These are phyloP conservation scores for Nomada goodeniana DNA, from an alignment of 2,888 invertebrate species.

Conservation along the genomic window DNA sequence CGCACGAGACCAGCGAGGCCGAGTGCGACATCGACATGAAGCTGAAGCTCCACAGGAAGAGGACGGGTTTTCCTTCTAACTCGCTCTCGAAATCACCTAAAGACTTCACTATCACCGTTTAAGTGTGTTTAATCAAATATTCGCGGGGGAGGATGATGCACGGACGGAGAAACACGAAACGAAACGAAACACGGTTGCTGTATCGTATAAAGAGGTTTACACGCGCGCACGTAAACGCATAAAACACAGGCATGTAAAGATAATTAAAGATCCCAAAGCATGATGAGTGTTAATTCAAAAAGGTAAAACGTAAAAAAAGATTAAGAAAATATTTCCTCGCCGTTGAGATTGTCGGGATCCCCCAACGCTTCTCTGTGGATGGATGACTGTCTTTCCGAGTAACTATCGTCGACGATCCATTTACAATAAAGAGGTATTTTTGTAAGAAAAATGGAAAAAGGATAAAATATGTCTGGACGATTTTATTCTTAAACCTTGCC, in stretches of 20 bases:
- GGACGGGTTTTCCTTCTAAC: conserved; percentile 73
- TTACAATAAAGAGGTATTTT: conserved; percentile 75
- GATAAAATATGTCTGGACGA: neutral
- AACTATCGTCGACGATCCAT: conserved; percentile 70
- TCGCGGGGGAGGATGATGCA: conserved; percentile 22
- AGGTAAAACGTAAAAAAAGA: conserved; percentile 28
- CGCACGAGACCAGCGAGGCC: conserved; percentile 82
- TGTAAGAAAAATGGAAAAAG: conserved; percentile 59
- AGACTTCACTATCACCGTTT: conserved; percentile 85
- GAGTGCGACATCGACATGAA: conserved; percentile 83
- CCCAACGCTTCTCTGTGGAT: conserved; percentile 61
- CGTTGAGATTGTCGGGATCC: conserved; percentile 66
- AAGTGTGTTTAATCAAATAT: conserved; percentile 73
- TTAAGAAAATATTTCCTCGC: conserved; percentile 59
- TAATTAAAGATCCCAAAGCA: conserved; percentile 60
- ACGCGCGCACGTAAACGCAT: conserved; percentile 6
- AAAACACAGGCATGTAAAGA: conserved; percentile 32
- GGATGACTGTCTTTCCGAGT: conserved; percentile 66
- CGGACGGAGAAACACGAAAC: neutral
- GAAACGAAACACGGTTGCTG: conserved; percentile 3
- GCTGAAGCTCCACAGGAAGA: conserved; percentile 79
- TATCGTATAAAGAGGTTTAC: conserved; percentile 1
- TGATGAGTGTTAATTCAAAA: conserved; percentile 61
- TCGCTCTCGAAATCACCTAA: conserved; percentile 82
- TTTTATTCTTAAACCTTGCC: neutral